Base-by-base conservation (phyloP, 2,888 invertebrate genomes). In the Temnothorax unifasciatus region DNA sequence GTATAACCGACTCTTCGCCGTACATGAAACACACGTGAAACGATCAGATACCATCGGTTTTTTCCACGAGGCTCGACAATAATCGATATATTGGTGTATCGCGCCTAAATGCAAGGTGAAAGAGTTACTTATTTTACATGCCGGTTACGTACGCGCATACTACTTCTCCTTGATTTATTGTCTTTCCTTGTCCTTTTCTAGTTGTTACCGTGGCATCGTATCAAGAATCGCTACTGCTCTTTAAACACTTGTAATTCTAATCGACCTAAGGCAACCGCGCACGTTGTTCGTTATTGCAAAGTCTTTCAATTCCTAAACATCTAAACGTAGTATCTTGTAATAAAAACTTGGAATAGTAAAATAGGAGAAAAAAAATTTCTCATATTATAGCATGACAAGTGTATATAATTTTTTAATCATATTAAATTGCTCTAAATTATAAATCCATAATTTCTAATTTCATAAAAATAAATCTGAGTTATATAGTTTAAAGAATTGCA, bases 61-160 rank as follows among this genome's bases (percentile, higher is more conserved):
- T 54, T 63, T 76, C 50, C 52, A 52, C 3, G 50, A 54, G 47
- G n/a, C 25, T 18, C 38, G 34, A 34, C 59, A 50, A 73, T 74
- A 74, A 82, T 82, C 63, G 75, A 82, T 82, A 82, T 82, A 82
- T 52, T 79, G 57, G n/a, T 68, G 57, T 66, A 57, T 15, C 44
- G 44, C 18, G 21, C 18, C 59, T 59, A 71, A 81, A 25, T 63
- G 29, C 82, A 82, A 82, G 63, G 82, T 82, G 82, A 82, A 82
- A 82, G 76, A 82, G 41, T 41, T 34, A 54, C 50, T 76, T 64
- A 64, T 57, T 76, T 76, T 15, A 52, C 9, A 75, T 82, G 82
- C 77, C 25, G 50, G 15, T n/a, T 64, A 29, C 76, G 76, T 82
- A 64, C 63, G 63, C 25, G 21, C n/a, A 34, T 21, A 61, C 61